Evolutionary conservation across 2,888 invertebrate species (phyloP).

Genomic region (Drosophila hamatofila): DNA sequence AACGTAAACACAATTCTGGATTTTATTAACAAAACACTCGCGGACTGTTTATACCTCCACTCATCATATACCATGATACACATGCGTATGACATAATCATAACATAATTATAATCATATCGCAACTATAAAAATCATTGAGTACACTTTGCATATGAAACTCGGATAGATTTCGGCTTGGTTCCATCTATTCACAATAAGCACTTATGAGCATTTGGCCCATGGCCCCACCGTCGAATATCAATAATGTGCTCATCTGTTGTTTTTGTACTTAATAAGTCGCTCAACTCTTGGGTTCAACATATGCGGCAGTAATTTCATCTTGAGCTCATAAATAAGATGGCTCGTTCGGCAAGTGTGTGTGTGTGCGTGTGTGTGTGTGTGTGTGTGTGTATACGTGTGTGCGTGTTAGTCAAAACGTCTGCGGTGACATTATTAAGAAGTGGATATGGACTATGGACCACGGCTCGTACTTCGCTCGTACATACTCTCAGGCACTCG

Average conservation of each 20-base stretch:
- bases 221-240: slow-evolving; percentile 47
- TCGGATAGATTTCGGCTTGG: slow-evolving; percentile 31
- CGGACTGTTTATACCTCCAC: not conserved
- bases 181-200: slow-evolving; percentile 16
- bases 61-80: not conserved
- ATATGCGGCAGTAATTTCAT: slow-evolving; percentile 73
- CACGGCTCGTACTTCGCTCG: slow-evolving; percentile 13
- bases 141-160: slow-evolving; percentile 25
- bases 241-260: slow-evolving; percentile 59
- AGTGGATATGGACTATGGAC: slow-evolving; percentile 40
- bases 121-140: slow-evolving; percentile 39
- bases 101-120: slow-evolving; percentile 33
- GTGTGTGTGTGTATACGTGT: slow-evolving; percentile 13
- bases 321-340: slow-evolving; percentile 74
- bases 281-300: slow-evolving; percentile 57
- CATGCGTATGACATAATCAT: slow-evolving; percentile 3
- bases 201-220: slow-evolving; percentile 28
- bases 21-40: not conserved
- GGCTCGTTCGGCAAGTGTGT: slow-evolving; percentile 46
- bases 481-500: slow-evolving; percentile 71
- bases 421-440: slow-evolving; percentile 78
- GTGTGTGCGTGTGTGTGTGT: slow-evolving; percentile 26
- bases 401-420: slow-evolving; percentile 66
- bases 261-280: slow-evolving; percentile 74
- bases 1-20: not conserved